Base-by-base conservation (phyloP, 1,140 invertebrate genomes). In the Akabosia matsudoensis region DNA sequence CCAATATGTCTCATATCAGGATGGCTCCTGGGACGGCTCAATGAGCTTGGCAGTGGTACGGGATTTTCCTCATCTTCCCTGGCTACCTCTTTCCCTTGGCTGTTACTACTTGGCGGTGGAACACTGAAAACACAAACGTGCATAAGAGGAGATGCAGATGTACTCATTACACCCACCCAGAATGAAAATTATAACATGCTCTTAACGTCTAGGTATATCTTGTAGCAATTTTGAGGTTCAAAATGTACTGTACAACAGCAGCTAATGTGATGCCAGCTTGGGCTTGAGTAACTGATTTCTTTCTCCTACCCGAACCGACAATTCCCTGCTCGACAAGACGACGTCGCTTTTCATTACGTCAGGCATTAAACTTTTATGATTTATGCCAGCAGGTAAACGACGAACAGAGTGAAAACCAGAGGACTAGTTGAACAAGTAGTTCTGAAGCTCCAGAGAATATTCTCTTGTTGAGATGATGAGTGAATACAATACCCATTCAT, bases 21-120 rank as follows among this genome's bases (percentile, higher is more conserved):
- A 77, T 74, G 76, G 56, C 72, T 74, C 73, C 76, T 70, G 37
- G 72, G 72, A 45, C 76, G 56, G 54, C 75, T 73, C 72, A 78
- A 71, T 64, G 79, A 73, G 54, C 74, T 75, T 75, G 79, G 75
- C 70, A 74, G 33, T 24, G 78, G 73, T 22, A 79, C 28, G 45
- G 64, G 73, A 70, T 77, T 76, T 31, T 79, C 76, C 37, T 79
- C 78, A 26, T 79, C 74, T 54, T 71, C 72, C n/a, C 30, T 64
- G 64, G 34, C 33, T 3, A 73, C 54, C 22, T 73, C 56, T 30
- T 73, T 52, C 33, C 33, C 37, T 33, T 13, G 37, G 37, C 24
- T 37, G 33, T 2, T 28, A 22, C 70, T 33, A 22, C 37, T 34
- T 4, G 33, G n/a, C 4, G 37, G 13, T 72, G 70, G 3, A 18